Conservation (phyloP, 2,797 vertebrate genomes). For the Manis crassicaudata region DNA sequence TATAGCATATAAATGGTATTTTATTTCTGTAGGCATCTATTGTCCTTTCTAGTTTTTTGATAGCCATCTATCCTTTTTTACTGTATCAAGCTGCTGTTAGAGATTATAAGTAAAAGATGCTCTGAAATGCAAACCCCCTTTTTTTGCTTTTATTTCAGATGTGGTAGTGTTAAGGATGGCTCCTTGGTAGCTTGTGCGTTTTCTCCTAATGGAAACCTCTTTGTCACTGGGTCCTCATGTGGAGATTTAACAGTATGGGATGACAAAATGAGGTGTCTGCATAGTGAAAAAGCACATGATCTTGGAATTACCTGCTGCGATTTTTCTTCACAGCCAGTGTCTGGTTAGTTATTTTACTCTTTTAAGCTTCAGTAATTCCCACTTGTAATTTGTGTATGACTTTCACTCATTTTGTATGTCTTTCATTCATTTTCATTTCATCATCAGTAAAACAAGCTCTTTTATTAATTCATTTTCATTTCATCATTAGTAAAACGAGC, state of each 20-base stretch:
- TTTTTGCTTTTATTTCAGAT: slow-evolving; percentile 87
- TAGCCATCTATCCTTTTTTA: neutral
- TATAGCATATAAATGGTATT: neutral
- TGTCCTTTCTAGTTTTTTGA: neutral
- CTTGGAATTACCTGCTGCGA: slow-evolving; percentile 95
- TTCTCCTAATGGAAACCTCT: slow-evolving; percentile 91
- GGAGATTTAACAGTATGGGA: slow-evolving; percentile 96
- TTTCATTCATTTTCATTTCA: slow-evolving; percentile 62
- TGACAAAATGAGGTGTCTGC: slow-evolving; percentile 91
- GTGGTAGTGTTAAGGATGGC: slow-evolving; percentile 89
- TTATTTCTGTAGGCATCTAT: neutral
- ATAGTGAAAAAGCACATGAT: slow-evolving; percentile 94
- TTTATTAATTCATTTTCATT: slow-evolving; percentile 41
- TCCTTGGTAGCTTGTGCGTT: slow-evolving; percentile 95
- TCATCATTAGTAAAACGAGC: neutral
- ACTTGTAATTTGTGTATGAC: slow-evolving; percentile 2
- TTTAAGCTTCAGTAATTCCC: slow-evolving; percentile 35
- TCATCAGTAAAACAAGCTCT: neutral
- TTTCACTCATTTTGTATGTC: neutral
- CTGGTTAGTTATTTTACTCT: slow-evolving; percentile 87
- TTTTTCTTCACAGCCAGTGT: slow-evolving; percentile 89
- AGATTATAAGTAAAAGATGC: neutral
- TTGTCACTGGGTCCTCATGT: slow-evolving; percentile 94
- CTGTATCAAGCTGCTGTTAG: slow-evolving; percentile 49
- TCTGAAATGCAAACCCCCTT: slow-evolving; percentile 41